Base-by-base conservation (phyloP, 2,113 vertebrate genomes). In the Corydoras maculifer region DNA sequence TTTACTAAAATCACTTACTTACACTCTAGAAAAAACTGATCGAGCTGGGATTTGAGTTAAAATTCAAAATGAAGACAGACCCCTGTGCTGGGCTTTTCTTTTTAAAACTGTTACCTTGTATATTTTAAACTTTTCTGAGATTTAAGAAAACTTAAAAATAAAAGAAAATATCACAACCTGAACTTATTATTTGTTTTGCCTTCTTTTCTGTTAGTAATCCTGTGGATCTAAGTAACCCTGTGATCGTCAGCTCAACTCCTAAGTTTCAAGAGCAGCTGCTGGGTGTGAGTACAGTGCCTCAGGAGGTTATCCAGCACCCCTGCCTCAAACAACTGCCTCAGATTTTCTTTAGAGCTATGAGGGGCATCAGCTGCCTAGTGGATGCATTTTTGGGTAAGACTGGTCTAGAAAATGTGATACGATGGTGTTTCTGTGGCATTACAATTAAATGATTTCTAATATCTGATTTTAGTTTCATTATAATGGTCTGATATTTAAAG, bases 341-440 rank as follows among this genome's bases (percentile, higher is more conserved):
- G 50, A 94, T 94, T 88, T 94, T 95, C 88, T 94, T 93, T 80
- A 91, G 90, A 87, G 94, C 93, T 84, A 94, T 97, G 94, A 91
- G 90, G 81, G 93, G 89, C 77, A 87, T 98, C 88, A 92, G 93
- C 86, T 91, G 88, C 70, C 85, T 97, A 76, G 94, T 96, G 73
- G 92, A 97, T 70, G 94, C 94, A 10, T 98, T 98, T 80, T 87
- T 98, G 83, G 95, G 95, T 97, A 89, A 87, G 70, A 18, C 15
- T 2, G 29, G 11, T 3, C 53, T 53, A 10, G 12, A 25, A 30
- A 29, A 14, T 14, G 1, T 5, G 4, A 43, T 43, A 1, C 18
- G 49, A 51, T 9, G 11, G 49, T 30, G 55, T 54, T 2, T 32
- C 14, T 63, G 2, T 55, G n/a, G n/a, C 1, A 5, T 57, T n/a